phyloP scores from a whole-genome alignment of 2,113 vertebrate genomes.

The Zosterops japonicus region DNA sequence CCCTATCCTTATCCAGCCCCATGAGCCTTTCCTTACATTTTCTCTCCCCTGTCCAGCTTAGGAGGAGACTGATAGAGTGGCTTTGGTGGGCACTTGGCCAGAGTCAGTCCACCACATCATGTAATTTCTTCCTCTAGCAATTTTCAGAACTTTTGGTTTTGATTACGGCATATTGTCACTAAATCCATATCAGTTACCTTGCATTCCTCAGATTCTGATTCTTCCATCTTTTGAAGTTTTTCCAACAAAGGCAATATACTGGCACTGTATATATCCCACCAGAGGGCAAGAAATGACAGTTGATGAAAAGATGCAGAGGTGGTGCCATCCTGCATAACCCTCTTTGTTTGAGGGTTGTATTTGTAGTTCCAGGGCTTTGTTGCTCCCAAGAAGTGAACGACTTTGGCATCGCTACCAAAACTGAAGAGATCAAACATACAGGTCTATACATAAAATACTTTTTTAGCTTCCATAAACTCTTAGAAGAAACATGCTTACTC shows the following conservation, averaged over 20 bases:
- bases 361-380: slow-evolving; percentile 83
- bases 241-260: slow-evolving; percentile 46
- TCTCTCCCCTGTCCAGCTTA: background rate
- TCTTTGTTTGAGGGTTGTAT: slow-evolving; percentile 63
- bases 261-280: slow-evolving; percentile 80
- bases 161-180: background rate
- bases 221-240: background rate
- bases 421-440: slow-evolving; percentile 54
- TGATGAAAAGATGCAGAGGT: slow-evolving; percentile 29
- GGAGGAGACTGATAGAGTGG: rapidly evolving
- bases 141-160: background rate
- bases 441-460: background rate
- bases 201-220: background rate
- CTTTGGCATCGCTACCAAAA: slow-evolving; percentile 83
- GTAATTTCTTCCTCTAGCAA: background rate
- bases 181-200: slow-evolving; percentile 28
- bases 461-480: background rate
- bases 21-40: background rate
- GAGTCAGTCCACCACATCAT: background rate
- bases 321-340: background rate
- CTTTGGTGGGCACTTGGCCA: background rate
- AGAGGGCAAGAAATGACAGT: slow-evolving; percentile 73
- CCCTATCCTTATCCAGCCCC: background rate
- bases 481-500: background rate
- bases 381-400: slow-evolving; percentile 86